Base-by-base conservation (phyloP, 2,113 vertebrate species). In the Phylloscopus whistleri region DNA sequence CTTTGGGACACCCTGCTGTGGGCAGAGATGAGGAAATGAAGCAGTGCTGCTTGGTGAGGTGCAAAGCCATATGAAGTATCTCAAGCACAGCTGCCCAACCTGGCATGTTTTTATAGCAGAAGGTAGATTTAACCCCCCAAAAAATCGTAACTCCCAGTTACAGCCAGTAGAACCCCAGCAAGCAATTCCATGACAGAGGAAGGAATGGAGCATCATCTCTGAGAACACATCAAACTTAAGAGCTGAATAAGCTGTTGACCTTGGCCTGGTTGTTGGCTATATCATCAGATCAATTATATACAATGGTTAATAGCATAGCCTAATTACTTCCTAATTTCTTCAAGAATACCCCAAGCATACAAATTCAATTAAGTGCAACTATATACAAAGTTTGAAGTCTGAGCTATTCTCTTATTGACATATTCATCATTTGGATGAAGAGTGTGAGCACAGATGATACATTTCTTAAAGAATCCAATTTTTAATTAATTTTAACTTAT, bases 281-380 rank as follows among this genome's bases (percentile, higher is more conserved):
- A 77, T 14, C 59, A 73, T 62, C 82, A 95, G 91, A 95, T 82
- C 81, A 96, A 87, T 94, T 89, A 87, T 66, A 93, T 95, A 77
- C 89, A 90, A 93, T 79, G 87, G 74, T 93, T 89, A 95, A 95
- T 91, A 93, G 75, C 55, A 73, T 30, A 85, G 89, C 24, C 59
- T 94, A 95, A 96, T 96, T 94, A 79, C 67, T 91, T 87, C 74
- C 55, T 93, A 96, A 94, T 94, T 95, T 95, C 93, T 95, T 95
- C 91, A 94, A 85, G 87, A 91, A 68, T 91, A 96, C 44, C 58
- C 87, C 67, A 93, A 89, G 91, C 89, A 95, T 93, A 94, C 76
- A 75, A 96, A 95, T 91, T 94, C 82, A 94, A 95, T 95, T 94
- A 93, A 94, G 75, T 95, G 51, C 72, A 87, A 52, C 87, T 72